Base-by-base conservation (phyloP, 64 coral and sea anemone species). In the Montipora foliosa region DNA sequence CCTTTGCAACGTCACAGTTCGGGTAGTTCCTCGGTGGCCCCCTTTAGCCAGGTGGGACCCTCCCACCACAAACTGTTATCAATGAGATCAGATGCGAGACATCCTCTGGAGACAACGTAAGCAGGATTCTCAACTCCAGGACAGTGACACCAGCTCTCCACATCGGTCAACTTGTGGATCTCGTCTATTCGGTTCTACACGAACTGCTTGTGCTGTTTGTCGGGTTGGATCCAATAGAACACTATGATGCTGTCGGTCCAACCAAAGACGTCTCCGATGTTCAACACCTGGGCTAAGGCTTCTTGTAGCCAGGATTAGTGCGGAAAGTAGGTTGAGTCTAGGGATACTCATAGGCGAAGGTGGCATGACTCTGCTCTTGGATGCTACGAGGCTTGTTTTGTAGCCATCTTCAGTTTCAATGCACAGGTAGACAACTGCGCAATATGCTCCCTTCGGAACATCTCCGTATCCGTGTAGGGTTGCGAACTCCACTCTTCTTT, bases 381-480 rank as follows among this genome's bases (percentile, higher is more conserved):
- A 76, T 22, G 87, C 78, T 64, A 90, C 79, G 74, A 94, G 88
- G 22, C 53, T 90, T 8, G 87, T 71, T 82, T 14, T 62, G 44
- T 90, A 86, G 1, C 72, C 87, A 13, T 25, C 72, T 61, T 90
- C 93, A 37, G 71, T 90, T 75, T 95, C 8, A n/a, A 90, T 52
- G 67, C 88, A 95, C 66, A 90, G 10, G 48, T 95, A 95, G 13
- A 90, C 53, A 14, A 67, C 87, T 48, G 80, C 93, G 29, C 93
- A 95, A 45, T 85, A 95, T 1, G 37, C 93, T 47, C 45, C 52
- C 51, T 95, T 78, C 1, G 87, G 90, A 16, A 87, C 87, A 79
- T 95, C 87, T 84, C 93, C 87, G 49, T 67, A 94, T 13, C 93
- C 80, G 22, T 94, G 92, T 80, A 93, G 72, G 6, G 20, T 57